Conservation (phyloP, 2,113 vertebrate species). For the Glaucidium brasilianum region DNA sequence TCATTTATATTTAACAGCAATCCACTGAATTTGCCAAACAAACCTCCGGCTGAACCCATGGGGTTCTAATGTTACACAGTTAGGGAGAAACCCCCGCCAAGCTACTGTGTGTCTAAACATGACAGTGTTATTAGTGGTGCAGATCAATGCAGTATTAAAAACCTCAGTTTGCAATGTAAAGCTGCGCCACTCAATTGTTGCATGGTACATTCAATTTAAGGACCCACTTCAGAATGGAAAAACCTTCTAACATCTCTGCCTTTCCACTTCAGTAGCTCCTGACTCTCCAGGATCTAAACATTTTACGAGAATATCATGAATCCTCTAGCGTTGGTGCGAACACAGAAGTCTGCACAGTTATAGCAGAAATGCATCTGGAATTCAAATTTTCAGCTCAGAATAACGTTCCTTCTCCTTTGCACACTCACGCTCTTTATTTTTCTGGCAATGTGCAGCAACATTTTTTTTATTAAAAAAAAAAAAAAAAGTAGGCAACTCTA, state of each 20-base stretch:
- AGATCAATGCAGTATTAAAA: background rate
- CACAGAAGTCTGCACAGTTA: background rate
- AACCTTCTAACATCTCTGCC: background rate
- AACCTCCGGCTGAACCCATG: background rate
- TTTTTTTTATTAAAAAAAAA: background rate
- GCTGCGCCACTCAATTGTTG: background rate
- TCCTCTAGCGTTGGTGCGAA: background rate
- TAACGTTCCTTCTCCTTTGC: slow-evolving; percentile 3
- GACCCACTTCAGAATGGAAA: background rate
- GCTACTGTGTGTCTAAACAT: background rate
- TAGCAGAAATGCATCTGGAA: slow-evolving; percentile 47
- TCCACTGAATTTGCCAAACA: background rate
- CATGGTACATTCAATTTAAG: background rate
- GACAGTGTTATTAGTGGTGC: background rate
- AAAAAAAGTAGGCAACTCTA: slow-evolving; percentile 12
- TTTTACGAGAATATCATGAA: background rate
- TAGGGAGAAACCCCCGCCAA: background rate
- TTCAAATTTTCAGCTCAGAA: slow-evolving; percentile 19
- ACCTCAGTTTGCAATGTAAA: background rate
- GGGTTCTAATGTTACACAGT: background rate
- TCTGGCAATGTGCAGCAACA: background rate
- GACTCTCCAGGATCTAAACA: background rate
- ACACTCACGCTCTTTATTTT: background rate
- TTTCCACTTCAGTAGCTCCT: background rate
- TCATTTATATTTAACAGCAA: background rate